Evolutionary conservation across 2,888 invertebrate genomes (phyloP).

Genomic region (Drosophila nigricruria): DNA sequence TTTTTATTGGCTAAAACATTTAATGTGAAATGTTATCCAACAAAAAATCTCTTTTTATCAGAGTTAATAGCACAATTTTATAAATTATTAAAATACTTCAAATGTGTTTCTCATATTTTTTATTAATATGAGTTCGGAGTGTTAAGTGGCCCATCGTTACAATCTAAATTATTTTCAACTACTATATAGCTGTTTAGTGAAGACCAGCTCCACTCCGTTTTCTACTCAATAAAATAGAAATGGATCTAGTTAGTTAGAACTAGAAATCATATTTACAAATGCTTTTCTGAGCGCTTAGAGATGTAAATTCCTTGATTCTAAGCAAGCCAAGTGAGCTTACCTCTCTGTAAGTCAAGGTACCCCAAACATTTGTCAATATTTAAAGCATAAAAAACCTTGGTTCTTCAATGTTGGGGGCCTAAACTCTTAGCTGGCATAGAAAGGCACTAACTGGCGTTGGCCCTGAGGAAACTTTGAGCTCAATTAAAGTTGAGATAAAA

Average conservation of each 20-base stretch:
- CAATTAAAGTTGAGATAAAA: neutral
- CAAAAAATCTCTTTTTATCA: neutral
- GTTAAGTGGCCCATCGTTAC: too few relatives aligned
- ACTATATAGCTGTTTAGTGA: too few relatives aligned
- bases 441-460: neutral
- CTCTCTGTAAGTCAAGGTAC: too few relatives aligned
- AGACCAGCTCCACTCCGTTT: too few relatives aligned
- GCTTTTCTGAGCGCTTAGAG: too few relatives aligned
- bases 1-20: neutral
- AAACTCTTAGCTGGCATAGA: neutral
- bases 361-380: neutral
- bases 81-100: neutral
- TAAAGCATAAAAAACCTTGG: too few relatives aligned
- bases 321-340: neutral
- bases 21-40: neutral
- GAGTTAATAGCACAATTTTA: neutral
- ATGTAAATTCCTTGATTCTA: too few relatives aligned
- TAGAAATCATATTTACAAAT: too few relatives aligned
- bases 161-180: neutral
- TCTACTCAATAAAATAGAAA: neutral
- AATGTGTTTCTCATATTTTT: neutral
- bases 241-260: too few relatives aligned
- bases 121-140: neutral
- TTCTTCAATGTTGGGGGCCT: neutral
- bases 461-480: neutral